Evolutionary conservation across 2,113 vertebrate genomes (phyloP), one percentile per base, ranked within the genome.

Genomic region (Ifrita kowaldi): DNA sequence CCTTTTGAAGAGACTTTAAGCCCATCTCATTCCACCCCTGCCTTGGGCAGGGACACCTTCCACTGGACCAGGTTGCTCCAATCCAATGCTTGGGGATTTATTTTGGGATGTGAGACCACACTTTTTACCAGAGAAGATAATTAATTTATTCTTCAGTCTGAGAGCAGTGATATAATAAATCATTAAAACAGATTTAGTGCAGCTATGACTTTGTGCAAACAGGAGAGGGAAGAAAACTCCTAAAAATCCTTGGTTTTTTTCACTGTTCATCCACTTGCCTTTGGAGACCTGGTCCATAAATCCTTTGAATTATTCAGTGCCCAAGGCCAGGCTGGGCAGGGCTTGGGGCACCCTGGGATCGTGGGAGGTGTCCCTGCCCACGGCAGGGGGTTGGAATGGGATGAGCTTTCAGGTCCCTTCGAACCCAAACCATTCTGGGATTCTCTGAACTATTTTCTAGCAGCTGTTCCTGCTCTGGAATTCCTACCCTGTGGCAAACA

Each of bases 291-390:
- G 47, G 26, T 8, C 57, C 57, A 27, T 8, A 23, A 11, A 8
- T 27, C 5, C 39, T 47, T 50, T 47, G 47, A 35, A 35, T 74
- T 33, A 19, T 33, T 46, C 44, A 13, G 11, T 17, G 37, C 2
- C 44, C 68, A 27, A 59, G 18, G 28, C 44, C 37, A 44, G 33
- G 33, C 1, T 80, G 85, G 50, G 41, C 0, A 3, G 5, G 49
- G 13, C 8, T 56, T 22, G 76, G 44, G 57, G 1, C 59, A 64
- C 0, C 52, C 50, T 33, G 50, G 59, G 15, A 2, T 0, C 7
- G 35, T 9, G 37, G 22, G 7, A 81, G 22, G 32, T 50, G 50
- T 35, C 35, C 76, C 50, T 53, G 28, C 21, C 56, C 50, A 16
- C 2, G 35, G 35, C 35, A 49, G 50, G 20, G 20, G 17, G 3